Evolutionary conservation across 2,797 vertebrate genomes (phyloP).

Genomic region (Chaetophractus vellerosus): DNA sequence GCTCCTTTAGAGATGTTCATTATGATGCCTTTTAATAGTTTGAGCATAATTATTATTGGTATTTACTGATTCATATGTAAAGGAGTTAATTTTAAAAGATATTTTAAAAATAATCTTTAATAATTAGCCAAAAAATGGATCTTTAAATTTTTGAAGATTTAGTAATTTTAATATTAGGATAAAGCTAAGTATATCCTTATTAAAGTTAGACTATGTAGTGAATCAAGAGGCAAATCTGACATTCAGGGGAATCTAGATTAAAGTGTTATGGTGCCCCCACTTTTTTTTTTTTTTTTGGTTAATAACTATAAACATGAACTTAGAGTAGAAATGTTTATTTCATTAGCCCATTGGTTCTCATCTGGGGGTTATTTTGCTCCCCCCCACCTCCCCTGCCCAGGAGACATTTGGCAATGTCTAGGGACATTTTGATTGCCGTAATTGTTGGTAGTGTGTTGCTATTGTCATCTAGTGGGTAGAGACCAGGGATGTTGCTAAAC

Average conservation of each 20-base stretch:
- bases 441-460: neutral
- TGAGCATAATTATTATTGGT: neutral
- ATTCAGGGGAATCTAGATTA: neutral
- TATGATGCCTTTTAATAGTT: neutral
- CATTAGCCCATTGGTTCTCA: neutral
- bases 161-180: neutral
- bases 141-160: conserved; percentile 20
- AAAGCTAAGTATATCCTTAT: neutral
- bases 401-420: neutral
- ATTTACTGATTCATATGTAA: conserved; percentile 26
- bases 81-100: conserved; percentile 14
- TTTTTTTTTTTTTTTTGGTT: neutral
- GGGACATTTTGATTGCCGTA: neutral
- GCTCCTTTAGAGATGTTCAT: conserved; percentile 1
- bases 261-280: neutral
- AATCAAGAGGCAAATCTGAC: neutral
- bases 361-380: neutral
- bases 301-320: neutral
- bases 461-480: neutral
- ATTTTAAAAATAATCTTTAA: conserved; percentile 13
- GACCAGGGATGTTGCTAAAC: neutral
- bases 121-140: neutral
- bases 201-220: neutral
- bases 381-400: too few species aligned
- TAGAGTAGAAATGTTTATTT: conserved; percentile 22